Base-by-base conservation (phyloP, 35 echinoderm and acorn worm species). In the Holothuria glaberrima region DNA sequence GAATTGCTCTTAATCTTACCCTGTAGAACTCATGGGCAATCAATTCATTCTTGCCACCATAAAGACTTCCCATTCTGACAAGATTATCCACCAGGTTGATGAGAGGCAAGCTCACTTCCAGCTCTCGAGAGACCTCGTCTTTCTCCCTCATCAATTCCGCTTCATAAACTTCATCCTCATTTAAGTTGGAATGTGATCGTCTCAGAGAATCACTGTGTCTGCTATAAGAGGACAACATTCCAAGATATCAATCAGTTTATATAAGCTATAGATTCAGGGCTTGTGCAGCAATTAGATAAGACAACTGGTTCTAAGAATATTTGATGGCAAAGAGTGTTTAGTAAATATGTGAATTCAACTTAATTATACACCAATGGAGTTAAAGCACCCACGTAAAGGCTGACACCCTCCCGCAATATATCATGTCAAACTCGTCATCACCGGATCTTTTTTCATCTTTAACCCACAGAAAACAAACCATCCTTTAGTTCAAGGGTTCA, bases 41-140 rank as follows among this genome's bases (percentile, higher is more conserved):
- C 81, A 98, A 85, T 71, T 92, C 87, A 75, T 98, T 98, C 34
- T 98, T 65, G 5, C 93, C 93, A 2, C 96, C 96, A 92, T 98
- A 98, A 10, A 98, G 71, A 76, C 93, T 98, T 0, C 96, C 96
- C 91, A 92, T 94, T 25, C 93, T 87, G 26, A 98, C 96, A 45
- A 98, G 88, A 38, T 98, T 98, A 59, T 98, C 96, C 0, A 98
- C 93, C 59, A 98, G 91, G 58, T 92, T 92, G 21, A 98, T 92
- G 0, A 98, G 75, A 16, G 96, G 96, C 22, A 86, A 26, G 71
- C 93, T 95, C 76, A 98, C 89, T 35, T 98, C 96, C 34, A 98
- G 48, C 31, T 94, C 91, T 56, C 81, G 66, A 13, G 87, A 73
- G 0, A 98, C 90, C 28, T 95, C 96, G 1, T 94, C 96, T 4